These are phyloP conservation scores for Crocidura indochinensis DNA, from an alignment of 2,797 vertebrate species.

Conservation along the genomic window DNA sequence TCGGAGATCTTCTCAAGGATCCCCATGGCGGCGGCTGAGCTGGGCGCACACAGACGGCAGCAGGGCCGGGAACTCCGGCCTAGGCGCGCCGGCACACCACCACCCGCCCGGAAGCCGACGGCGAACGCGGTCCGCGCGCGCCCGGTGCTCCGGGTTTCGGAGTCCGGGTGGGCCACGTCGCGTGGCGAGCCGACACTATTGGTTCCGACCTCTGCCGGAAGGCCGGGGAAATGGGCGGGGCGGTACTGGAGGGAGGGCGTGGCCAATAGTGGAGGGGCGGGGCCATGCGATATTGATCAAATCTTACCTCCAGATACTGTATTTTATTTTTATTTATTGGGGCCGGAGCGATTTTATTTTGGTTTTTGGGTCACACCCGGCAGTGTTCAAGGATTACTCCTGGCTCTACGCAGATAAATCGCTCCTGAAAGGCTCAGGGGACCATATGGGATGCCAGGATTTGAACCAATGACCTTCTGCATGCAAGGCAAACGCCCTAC, in stretches of 20 bases:
- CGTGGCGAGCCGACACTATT: neutral
- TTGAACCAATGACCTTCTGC: too few species aligned
- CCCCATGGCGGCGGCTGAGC: slow-evolving; percentile 92
- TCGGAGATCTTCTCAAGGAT: slow-evolving; percentile 98
- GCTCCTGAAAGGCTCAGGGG: too few species aligned
- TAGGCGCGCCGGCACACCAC: neutral
- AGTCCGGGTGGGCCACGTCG: slow-evolving; percentile 67
- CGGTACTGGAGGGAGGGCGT: neutral
- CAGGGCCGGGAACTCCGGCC: neutral
- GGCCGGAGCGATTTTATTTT: too few species aligned
- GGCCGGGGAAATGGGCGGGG: neutral
- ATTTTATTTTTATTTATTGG: too few species aligned
- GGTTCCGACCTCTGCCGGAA: slow-evolving; percentile 1
- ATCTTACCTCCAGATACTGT: too few species aligned
- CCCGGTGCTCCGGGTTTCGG: slow-evolving; percentile 39
- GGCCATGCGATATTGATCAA: too few species aligned
- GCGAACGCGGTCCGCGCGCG: slow-evolving; percentile 33
- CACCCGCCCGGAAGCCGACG: slow-evolving; percentile 70
- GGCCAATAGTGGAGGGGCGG: too few species aligned
- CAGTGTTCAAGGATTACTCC: too few species aligned
- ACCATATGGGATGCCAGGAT: too few species aligned
- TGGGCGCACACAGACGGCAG: neutral
- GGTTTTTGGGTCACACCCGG: too few species aligned
- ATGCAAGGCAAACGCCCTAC: too few species aligned
- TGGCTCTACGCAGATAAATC: too few species aligned